Evolutionary conservation across 1,140 invertebrate genomes (phyloP).

Genomic region (Trypoxylus dichotomus): DNA sequence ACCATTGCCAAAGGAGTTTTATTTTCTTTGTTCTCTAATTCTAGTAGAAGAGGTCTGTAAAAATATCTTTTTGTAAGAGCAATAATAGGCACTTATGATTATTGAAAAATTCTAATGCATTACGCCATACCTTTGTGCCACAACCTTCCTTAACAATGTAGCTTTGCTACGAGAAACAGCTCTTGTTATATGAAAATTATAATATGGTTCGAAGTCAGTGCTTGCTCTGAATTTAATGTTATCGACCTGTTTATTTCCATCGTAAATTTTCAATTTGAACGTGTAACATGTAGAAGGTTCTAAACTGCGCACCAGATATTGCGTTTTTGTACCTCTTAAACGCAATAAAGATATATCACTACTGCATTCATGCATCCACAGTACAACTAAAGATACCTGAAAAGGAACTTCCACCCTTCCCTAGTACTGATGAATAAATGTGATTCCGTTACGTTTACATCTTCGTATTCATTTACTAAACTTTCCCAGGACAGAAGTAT

Average conservation of each 20-base stretch:
- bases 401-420: not conserved
- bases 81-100: not conserved
- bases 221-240: constrained; percentile 44
- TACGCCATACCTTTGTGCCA: not conserved
- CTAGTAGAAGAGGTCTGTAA: constrained; percentile 43
- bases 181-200: constrained; percentile 42
- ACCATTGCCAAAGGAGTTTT: constrained; percentile 47
- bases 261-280: constrained; percentile 40
- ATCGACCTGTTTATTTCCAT: constrained; percentile 12
- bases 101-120: not conserved
- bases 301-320: constrained; percentile 38
- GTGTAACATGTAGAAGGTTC: constrained; percentile 43
- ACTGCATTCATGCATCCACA: not conserved
- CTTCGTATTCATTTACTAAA: not conserved
- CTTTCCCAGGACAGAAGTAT: constrained; percentile 30
- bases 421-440: not conserved
- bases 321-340: constrained; percentile 41
- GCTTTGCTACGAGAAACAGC: constrained; percentile 43
- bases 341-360: not conserved
- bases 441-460: not conserved
- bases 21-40: constrained; percentile 43
- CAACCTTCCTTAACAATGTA: constrained; percentile 42
- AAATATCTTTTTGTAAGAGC: constrained; percentile 25
- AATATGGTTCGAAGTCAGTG: constrained; percentile 41
- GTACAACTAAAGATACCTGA: not conserved